Evolutionary conservation across 2,888 invertebrate species (phyloP), one percentile per base, ranked within the genome.

Genomic region (Ellobium chinense): DNA sequence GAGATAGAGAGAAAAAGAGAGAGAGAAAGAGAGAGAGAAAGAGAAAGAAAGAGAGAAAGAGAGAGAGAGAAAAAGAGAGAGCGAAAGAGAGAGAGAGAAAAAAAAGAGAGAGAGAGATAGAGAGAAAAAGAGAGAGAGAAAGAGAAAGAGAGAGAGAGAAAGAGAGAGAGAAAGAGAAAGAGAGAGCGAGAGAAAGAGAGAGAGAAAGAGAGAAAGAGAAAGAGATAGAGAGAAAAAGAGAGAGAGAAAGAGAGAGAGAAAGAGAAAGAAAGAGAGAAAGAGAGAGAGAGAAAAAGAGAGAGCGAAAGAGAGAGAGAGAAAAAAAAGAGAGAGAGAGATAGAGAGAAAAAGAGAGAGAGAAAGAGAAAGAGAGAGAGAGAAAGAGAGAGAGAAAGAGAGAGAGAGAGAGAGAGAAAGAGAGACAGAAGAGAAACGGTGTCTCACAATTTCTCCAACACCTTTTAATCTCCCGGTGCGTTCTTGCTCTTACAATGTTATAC

Each of bases 331-430:
- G 60, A 73, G 7, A n/a, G 24, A 73, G 34, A 58, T 14, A n/a
- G 27, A 58, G 34, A 58, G 36, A n/a, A 73, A 21, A n/a, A 73
- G 46, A 21, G n/a, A 58, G 58, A 58, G 46, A 14, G 18, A 29
- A 34, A 34, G 29, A 14, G n/a, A 58, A n/a, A 31, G 46, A 14
- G 36, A 58, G 58, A 56, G 29, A 14, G 21, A 58, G 34, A 73
- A 21, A 21, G 58, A 58, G 58, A 73, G 27, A n/a, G n/a, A 31
- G 58, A 73, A 29, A n/a, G 36, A 56, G 60, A 73, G 12, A 34
- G 36, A 56, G 14, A 73, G 1, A 34, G 12, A 73, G 29, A 56
- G 31, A 34, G 9, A 73, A 18, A 39, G 21, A 46, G 29, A 39
- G 54, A 24, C n/a, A 29, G n/a, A 46, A 46, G 46, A 27, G 29